These are phyloP conservation scores for Trogon surrucura DNA, from an alignment of 2,113 vertebrate genomes.

Conservation along the genomic window DNA sequence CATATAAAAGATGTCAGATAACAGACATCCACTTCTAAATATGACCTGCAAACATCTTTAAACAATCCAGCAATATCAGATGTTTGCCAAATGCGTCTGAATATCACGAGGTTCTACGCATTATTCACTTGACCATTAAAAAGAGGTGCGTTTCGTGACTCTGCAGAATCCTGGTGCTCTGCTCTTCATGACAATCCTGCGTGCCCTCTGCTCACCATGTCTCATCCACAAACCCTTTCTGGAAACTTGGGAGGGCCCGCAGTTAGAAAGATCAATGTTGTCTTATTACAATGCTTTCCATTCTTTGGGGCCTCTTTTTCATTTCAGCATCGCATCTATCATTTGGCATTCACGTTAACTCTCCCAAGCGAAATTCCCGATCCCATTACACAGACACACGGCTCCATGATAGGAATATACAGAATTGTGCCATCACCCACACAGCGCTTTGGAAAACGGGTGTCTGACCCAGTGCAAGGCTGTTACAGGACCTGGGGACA, in stretches of 20 bases:
- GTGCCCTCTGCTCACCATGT: neutral
- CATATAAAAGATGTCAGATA: neutral
- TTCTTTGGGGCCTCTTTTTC: neutral
- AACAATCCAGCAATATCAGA: neutral
- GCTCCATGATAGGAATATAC: neutral
- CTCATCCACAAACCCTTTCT: neutral
- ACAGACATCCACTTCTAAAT: neutral
- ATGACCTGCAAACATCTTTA: neutral
- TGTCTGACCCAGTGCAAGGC: neutral
- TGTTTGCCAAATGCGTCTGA: slow-evolving; percentile 11
- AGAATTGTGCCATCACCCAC: neutral
- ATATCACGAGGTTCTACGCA: neutral
- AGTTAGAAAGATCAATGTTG: neutral
- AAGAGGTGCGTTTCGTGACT: rapidly evolving
- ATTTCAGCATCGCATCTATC: slow-evolving; percentile 23
- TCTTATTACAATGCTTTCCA: neutral
- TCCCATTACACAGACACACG: neutral
- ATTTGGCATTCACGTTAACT: neutral
- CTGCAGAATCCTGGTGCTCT: neutral
- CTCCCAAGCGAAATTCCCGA: neutral
- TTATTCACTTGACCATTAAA: neutral
- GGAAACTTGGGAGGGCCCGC: neutral
- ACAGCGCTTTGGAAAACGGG: neutral
- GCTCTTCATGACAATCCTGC: neutral
- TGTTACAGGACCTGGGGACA: neutral